These are phyloP conservation scores for Chalcis sispes DNA, from an alignment of 2,888 invertebrate species.

Conservation along the genomic window DNA sequence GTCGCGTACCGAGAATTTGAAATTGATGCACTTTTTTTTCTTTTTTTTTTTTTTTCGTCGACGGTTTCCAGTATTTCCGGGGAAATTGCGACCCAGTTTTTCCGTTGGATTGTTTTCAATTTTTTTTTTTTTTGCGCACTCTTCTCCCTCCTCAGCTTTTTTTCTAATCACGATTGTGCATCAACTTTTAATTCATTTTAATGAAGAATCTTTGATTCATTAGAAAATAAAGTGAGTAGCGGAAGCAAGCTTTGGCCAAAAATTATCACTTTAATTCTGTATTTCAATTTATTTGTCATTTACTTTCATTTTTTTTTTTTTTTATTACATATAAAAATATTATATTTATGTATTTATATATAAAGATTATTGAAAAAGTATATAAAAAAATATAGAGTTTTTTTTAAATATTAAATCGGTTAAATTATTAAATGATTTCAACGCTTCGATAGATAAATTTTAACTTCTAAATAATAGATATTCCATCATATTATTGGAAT, in stretches of 20 bases:
- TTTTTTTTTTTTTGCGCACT: background rate
- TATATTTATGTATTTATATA: no score
- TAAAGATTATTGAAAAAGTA: no score
- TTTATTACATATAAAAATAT: no score
- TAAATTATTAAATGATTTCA: no score
- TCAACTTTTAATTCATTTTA: slow-evolving; percentile 21
- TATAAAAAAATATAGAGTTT: no score
- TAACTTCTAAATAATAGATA: no score
- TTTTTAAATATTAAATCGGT: no score
- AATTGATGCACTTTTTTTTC: background rate
- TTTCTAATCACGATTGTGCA: slow-evolving; percentile 18
- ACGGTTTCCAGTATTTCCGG: background rate
- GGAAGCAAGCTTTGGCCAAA: background rate
- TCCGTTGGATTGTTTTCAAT: background rate
- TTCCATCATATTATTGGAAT: no score
- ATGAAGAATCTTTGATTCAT: slow-evolving; percentile 15
- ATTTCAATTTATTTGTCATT: no score
- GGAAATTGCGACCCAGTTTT: slow-evolving; percentile 12
- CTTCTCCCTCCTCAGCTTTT: background rate
- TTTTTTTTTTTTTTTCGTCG: slow-evolving; percentile 7
- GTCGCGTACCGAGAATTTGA: slow-evolving; percentile 28
- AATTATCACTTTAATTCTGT: no score
- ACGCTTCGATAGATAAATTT: no score
- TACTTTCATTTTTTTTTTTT: no score
- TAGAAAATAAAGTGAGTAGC: background rate